Percentiles rank a stretch among this genome's conserved stretches.
Conservation (phyloP, 2,888 invertebrate species). For the Ichneumoninae sp. region DNA sequence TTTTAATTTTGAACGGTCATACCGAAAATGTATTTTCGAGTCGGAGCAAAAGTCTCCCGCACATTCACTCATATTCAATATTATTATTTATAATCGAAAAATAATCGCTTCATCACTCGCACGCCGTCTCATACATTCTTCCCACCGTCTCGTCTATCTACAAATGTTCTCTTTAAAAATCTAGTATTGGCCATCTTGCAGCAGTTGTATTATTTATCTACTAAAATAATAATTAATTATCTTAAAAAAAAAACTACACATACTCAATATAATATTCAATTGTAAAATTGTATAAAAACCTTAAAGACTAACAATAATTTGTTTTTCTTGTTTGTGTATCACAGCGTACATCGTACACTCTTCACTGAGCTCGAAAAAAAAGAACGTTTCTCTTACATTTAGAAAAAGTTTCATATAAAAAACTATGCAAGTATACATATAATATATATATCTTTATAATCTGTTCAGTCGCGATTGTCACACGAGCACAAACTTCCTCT, state of each 20-base stretch:
- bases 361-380: constrained; percentile 71
- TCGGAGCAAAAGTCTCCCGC: constrained; percentile 31
- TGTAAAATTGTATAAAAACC: constrained; percentile 44
- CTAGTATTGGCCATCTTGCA: constrained; percentile 80
- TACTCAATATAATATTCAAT: constrained; percentile 55
- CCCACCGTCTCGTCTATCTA: constrained; percentile 79
- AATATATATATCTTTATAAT: constrained; percentile 16
- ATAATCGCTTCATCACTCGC: constrained; percentile 13
- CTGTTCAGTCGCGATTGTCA: constrained; percentile 49
- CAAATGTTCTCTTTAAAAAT: constrained; percentile 73
- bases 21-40: constrained; percentile 59
- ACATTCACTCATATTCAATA: constrained; percentile 33
- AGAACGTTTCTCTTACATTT: constrained; percentile 22
- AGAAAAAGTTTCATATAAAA: constrained; percentile 44
- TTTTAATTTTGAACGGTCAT: constrained; percentile 51
- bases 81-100: constrained; percentile 47
- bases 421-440: constrained; percentile 45
- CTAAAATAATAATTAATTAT: constrained; percentile 42
- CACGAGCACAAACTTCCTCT: constrained; percentile 20
- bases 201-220: constrained; percentile 48
- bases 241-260: constrained; percentile 37
- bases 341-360: constrained; percentile 75
- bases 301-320: constrained; percentile 65
- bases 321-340: constrained; percentile 70
- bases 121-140: constrained; percentile 30